Base-by-base conservation (phyloP, 2,797 vertebrate genomes). In the Sebastes matsubarae region DNA sequence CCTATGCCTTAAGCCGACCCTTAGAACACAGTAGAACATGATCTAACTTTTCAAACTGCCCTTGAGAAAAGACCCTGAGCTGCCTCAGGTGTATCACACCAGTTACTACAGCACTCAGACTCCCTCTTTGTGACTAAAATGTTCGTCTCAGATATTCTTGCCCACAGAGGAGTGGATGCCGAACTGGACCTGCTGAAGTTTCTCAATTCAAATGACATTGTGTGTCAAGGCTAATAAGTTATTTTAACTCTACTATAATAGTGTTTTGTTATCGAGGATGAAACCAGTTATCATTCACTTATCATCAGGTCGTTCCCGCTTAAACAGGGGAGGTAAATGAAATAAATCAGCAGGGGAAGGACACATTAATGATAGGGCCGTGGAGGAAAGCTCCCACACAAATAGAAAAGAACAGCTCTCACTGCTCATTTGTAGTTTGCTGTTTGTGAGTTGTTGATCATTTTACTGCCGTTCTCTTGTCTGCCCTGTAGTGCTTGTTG, bases 261-360 rank as follows among this genome's bases (percentile, higher is more conserved):
- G 67, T 64, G 32, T 82, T 88, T 86, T 73, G 38, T 54, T 77
- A 60, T 6, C 34, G 32, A 72, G 68, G 68, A 81, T 82, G 30
- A 74, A 85, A 85, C 68, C 71, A 77, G 82, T 90, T 84, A 72
- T 83, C 60, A 68, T 79, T 87, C 86, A 78, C 70, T 80, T 79
- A 86, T 75, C 66, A 52, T 85, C 68, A 54, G 57, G 65, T 75
- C 6, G 11, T 72, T 59, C 73, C 66, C 36, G 79, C 55, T 79
- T 69, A 52, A 72, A 42, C 59, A 50, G 50, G 57, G 61, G 46
- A 77, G 68, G 67, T 76, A 78, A 84, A 88, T 89, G 20, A 70
- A 90, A 87, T 68, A 85, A 83, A 82, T 79, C 81, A 87, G 79
- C 14, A 1, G 70, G 66, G 73, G 54, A 83, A 71, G 73, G 81